These are phyloP conservation scores for Tricholaema leucomelas DNA, from an alignment of 2,113 vertebrate species.

Conservation along the genomic window DNA sequence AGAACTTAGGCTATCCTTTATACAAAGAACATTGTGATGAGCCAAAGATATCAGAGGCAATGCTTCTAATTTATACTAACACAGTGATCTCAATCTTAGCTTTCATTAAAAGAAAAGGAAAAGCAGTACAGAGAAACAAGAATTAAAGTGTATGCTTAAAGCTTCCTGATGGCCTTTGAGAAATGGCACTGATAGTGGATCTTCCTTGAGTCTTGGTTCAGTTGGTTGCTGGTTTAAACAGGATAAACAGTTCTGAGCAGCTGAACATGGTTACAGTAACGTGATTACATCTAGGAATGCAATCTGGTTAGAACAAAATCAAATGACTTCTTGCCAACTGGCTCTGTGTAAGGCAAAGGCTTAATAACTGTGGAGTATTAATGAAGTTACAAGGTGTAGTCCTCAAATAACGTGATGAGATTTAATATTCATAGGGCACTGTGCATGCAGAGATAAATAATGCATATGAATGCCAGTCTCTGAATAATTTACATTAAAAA, in stretches of 20 bases:
- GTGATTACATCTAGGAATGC: not conserved
- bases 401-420: not conserved
- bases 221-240: not conserved
- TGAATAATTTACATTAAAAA: not conserved
- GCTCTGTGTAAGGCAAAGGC: not conserved
- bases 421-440: not conserved
- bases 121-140: not conserved
- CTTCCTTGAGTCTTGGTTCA: not conserved
- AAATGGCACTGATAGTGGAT: not conserved
- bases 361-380: not conserved
- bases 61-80: not conserved
- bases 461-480: not conserved
- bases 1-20: not conserved
- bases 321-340: not conserved
- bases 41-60: not conserved
- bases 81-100: not conserved
- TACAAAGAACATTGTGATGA: fast-evolving
- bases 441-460: not conserved
- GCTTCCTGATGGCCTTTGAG: not conserved
- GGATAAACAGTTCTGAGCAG: not conserved
- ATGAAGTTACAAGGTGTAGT: slow-evolving; percentile 27
- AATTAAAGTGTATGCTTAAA: not conserved
- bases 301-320: not conserved
- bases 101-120: not conserved
- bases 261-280: not conserved